phyloP scores from a whole-genome alignment of 2,113 vertebrate genomes.

The Chaetorhynchus papuensis region DNA sequence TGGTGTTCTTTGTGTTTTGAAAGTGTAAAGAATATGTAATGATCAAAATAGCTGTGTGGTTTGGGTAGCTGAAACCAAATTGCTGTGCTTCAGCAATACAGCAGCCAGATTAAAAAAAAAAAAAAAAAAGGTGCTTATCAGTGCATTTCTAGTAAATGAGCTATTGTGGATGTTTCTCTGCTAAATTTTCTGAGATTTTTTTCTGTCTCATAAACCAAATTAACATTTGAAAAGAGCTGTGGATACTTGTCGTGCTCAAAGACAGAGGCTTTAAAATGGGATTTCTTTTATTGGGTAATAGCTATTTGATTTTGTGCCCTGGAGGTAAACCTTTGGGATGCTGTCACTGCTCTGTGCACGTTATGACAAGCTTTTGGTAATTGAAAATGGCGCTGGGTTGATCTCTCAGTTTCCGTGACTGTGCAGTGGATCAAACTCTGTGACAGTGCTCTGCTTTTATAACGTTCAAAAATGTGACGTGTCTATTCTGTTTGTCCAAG shows the following conservation, averaged over 20 bases:
- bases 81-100: background rate
- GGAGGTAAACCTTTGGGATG: background rate
- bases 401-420: background rate
- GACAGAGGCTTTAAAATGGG: background rate
- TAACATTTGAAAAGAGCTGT: background rate
- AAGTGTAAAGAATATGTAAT: background rate
- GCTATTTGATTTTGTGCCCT: background rate
- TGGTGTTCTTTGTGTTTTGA: background rate
- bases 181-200: background rate
- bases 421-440: background rate
- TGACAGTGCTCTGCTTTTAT: background rate
- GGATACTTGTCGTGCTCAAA: background rate
- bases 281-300: background rate
- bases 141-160: background rate
- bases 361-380: background rate
- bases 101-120: background rate
- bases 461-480: background rate
- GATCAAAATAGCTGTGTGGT: background rate
- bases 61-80: background rate
- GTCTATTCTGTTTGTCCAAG: background rate
- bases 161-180: background rate
- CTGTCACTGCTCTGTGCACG: background rate
- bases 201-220: background rate
- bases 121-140: background rate
- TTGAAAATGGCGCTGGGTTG: background rate